Evolutionary conservation across 2,797 vertebrate species (phyloP).

Genomic region (Nasua narica): DNA sequence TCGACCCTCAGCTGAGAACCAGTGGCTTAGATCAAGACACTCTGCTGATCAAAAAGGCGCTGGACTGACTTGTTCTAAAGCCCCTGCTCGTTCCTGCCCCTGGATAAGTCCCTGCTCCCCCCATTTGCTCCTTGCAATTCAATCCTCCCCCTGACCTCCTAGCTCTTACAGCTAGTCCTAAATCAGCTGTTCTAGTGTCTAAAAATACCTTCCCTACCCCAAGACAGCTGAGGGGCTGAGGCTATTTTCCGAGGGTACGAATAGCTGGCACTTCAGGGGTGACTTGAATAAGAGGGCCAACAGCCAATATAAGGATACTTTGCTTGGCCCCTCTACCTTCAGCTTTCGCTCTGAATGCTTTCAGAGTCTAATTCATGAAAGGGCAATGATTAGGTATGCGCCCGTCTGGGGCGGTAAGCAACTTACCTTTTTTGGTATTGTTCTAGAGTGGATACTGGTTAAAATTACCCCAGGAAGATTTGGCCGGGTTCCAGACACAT

Average conservation of each 20-base stretch:
- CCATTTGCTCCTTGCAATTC: neutral
- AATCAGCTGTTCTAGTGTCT: constrained; percentile 69
- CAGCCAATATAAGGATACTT: neutral
- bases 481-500: constrained; percentile 58
- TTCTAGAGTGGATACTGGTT: constrained; percentile 70
- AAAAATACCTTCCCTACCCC: constrained; percentile 62
- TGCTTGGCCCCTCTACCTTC: neutral
- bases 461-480: constrained; percentile 68
- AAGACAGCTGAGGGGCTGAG: constrained; percentile 71
- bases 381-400: constrained; percentile 57
- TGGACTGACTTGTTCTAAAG: neutral
- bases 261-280: constrained; percentile 25
- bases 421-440: constrained; percentile 76
- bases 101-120: neutral
- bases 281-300: neutral
- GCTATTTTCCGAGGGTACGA: constrained; percentile 47
- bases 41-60: neutral
- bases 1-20: neutral
- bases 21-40: neutral
- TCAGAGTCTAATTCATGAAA: constrained; percentile 54
- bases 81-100: neutral
- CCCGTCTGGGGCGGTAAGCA: constrained; percentile 47
- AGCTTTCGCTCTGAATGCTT: constrained; percentile 10
- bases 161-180: constrained; percentile 4
- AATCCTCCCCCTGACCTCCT: neutral